A percentile compares a stretch with the other conserved stretches of the same genome.
These are phyloP conservation scores for Clarias pachynema DNA, from an alignment of 2,797 vertebrate genomes.

Conservation along the genomic window DNA sequence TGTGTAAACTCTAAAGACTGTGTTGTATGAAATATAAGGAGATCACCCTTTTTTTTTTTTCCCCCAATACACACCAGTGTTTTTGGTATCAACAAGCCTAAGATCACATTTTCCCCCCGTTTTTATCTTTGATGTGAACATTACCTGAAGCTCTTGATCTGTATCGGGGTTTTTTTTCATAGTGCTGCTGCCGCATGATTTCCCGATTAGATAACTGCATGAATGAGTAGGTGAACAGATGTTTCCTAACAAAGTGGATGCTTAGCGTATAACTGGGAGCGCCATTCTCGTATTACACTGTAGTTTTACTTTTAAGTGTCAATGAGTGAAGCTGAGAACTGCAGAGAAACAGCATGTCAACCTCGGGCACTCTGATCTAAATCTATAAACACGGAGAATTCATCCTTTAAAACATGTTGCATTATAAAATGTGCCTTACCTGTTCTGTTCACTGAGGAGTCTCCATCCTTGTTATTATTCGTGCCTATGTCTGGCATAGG, in stretches of 20 bases:
- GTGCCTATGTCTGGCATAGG: background rate
- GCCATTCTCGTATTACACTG: background rate
- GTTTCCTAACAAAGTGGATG: background rate
- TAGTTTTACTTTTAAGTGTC: background rate
- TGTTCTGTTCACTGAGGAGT: background rate
- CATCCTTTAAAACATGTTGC: background rate
- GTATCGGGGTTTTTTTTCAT: background rate
- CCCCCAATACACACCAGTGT: background rate
- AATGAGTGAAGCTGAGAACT: conserved; percentile 4
- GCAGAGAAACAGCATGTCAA: background rate
- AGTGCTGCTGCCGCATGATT: background rate
- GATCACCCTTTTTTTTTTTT: background rate
- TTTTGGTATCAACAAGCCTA: background rate
- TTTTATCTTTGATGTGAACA: background rate
- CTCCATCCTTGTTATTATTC: background rate
- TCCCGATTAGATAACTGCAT: background rate
- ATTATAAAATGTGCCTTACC: background rate
- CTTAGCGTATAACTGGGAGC: background rate
- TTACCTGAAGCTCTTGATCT: background rate
- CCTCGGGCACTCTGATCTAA: background rate
- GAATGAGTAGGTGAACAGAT: background rate
- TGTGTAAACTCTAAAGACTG: background rate
- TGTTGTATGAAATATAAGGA: background rate
- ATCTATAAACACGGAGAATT: background rate
- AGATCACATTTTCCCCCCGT: background rate